A percentile compares a stretch with the other conserved stretches of the same genome.
phyloP scores from a whole-genome alignment of 2,113 vertebrate species.

The Dipodomys merriami region DNA sequence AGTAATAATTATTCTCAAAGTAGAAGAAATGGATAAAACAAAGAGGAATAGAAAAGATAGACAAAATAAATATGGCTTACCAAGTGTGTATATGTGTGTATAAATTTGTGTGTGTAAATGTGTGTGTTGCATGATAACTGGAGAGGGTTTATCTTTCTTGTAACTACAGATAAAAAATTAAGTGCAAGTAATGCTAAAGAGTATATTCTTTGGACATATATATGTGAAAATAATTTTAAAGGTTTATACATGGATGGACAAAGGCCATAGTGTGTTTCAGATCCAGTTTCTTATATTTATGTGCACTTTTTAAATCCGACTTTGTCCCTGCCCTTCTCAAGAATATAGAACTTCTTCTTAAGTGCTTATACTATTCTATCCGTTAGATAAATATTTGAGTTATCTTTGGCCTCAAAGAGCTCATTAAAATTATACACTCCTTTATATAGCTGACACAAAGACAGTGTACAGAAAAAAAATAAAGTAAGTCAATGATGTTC shows the following conservation, averaged over 20 bases:
- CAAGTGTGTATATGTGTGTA: not conserved
- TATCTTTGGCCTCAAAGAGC: not conserved
- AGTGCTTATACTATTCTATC: not conserved
- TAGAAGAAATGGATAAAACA: not conserved
- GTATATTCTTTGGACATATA: not conserved
- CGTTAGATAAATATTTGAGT: not conserved
- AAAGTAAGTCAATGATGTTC: not conserved
- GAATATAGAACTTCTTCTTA: not conserved
- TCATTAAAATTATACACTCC: not conserved
- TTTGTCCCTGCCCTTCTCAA: fast-evolving
- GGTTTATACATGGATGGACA: fast-evolving
- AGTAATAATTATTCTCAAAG: not conserved
- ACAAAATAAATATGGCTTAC: not conserved
- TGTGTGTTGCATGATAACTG: not conserved
- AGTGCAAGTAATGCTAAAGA: not conserved
- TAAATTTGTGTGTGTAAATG: not conserved
- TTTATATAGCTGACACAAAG: not conserved
- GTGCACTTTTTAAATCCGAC: not conserved
- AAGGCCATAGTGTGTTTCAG: not conserved
- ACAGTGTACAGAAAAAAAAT: not conserved
- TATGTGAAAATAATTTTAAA: not conserved
- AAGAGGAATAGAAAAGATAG: not conserved
- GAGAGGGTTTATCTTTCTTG: not conserved
- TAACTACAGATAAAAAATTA: not conserved
- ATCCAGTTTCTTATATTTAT: not conserved